A percentile compares a stretch with the other conserved stretches of the same genome.
These are phyloP conservation scores for Lucifuga dentata DNA, from an alignment of 2,113 vertebrate genomes.

Conservation along the genomic window DNA sequence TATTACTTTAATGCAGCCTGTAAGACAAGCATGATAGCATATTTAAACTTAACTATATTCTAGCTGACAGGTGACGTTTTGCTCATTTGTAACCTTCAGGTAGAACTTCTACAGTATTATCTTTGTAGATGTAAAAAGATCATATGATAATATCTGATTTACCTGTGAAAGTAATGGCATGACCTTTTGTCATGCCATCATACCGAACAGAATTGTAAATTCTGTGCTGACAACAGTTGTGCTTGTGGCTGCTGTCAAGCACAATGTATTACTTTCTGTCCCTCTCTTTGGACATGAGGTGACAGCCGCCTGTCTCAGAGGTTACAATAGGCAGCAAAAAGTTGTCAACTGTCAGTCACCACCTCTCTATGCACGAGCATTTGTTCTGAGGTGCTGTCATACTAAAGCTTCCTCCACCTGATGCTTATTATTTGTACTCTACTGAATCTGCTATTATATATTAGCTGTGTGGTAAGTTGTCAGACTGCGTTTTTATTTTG, in stretches of 20 bases:
- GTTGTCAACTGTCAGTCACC: constrained; percentile 54
- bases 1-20: no score
- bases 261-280: constrained; percentile 49
- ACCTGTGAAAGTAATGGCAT: background rate
- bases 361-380: constrained; percentile 27
- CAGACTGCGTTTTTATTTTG: constrained; percentile 1
- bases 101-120: background rate
- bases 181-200: background rate
- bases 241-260: constrained; percentile 55
- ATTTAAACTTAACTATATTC: no score
- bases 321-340: constrained; percentile 33
- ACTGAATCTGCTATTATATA: background rate
- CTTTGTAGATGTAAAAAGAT: background rate
- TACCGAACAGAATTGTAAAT: constrained; percentile 52
- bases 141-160: background rate
- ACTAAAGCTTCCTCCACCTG: constrained; percentile 15
- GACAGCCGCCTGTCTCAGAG: constrained; percentile 56
- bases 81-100: background rate
- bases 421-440: constrained; percentile 32
- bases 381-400: constrained; percentile 41
- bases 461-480: background rate
- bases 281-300: constrained; percentile 34
- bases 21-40: no score
- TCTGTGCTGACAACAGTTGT: constrained; percentile 49
- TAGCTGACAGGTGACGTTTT: background rate